Percentiles rank a stretch among this genome's conserved stretches.
phyloP scores from a whole-genome alignment of 2,113 vertebrate genomes.

The Eupsittula cactorum region DNA sequence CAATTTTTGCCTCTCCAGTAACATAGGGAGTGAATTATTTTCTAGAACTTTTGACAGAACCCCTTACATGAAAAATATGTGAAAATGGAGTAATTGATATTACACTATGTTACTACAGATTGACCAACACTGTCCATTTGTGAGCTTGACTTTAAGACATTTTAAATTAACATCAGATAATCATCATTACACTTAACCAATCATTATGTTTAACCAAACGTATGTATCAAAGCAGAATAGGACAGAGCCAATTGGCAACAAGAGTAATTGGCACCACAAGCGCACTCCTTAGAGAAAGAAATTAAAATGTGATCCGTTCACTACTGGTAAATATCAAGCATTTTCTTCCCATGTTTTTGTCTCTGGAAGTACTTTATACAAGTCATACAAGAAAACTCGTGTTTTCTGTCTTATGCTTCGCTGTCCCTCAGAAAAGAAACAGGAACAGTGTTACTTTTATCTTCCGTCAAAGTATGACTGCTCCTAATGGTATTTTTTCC shows the following conservation, averaged over 20 bases:
- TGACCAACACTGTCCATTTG: background rate
- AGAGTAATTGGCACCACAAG: background rate
- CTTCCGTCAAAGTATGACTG: background rate
- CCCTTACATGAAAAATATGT: background rate
- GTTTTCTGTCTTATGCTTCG: background rate
- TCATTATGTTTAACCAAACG: background rate
- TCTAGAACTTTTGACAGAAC: background rate
- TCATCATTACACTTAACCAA: background rate
- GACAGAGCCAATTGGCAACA: background rate
- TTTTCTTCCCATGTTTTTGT: background rate
- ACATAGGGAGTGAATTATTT: background rate
- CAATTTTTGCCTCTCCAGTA: background rate
- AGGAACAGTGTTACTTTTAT: background rate
- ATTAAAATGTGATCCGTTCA: background rate
- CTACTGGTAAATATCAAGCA: background rate
- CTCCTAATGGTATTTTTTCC: background rate
- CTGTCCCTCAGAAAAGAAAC: background rate
- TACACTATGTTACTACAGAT: background rate
- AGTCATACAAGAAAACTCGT: background rate
- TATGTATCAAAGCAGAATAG: background rate
- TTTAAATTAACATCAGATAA: background rate
- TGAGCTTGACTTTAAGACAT: background rate
- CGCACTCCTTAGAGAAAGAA: background rate
- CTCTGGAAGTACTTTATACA: background rate
- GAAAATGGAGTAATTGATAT: background rate